phyloP scores from a whole-genome alignment of 2,888 invertebrate species.

The Epinotia demarniana region DNA sequence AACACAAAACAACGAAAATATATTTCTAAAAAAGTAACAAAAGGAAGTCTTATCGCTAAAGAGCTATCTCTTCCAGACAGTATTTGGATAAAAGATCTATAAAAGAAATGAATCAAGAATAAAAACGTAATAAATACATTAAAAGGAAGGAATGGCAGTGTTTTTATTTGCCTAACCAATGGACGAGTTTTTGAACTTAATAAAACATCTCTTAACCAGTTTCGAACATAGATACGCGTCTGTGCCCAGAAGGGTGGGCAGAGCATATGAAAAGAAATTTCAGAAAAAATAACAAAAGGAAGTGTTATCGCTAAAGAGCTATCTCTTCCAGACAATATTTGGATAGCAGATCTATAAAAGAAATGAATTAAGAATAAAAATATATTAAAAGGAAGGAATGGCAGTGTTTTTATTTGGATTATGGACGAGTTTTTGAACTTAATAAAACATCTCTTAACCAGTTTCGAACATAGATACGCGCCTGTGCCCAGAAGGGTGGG shows the following conservation, averaged over 20 bases:
- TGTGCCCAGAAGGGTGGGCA: too few relatives aligned
- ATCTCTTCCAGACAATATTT: background rate
- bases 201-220: too few relatives aligned
- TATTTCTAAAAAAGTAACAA: background rate
- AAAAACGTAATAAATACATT: too few relatives aligned
- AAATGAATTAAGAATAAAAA: too few relatives aligned
- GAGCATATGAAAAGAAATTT: background rate
- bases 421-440: background rate
- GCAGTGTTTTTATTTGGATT: background rate
- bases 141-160: background rate
- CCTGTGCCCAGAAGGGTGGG: too few relatives aligned
- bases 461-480: too few relatives aligned
- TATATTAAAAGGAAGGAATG: too few relatives aligned
- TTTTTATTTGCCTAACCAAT: background rate
- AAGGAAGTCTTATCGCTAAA: slow-evolving; percentile 9
- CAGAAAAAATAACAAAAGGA: background rate
- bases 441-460: too few relatives aligned
- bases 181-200: background rate
- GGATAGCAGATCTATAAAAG: background rate
- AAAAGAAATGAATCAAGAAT: background rate
- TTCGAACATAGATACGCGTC: too few relatives aligned
- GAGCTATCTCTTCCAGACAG: background rate
- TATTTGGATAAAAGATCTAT: background rate
- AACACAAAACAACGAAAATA: background rate
- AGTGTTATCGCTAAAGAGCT: slow-evolving; percentile 5